Evolutionary conservation across 2,888 invertebrate genomes (phyloP), one percentile per base, ranked within the genome.

Genomic region (Aphrophora alni): DNA sequence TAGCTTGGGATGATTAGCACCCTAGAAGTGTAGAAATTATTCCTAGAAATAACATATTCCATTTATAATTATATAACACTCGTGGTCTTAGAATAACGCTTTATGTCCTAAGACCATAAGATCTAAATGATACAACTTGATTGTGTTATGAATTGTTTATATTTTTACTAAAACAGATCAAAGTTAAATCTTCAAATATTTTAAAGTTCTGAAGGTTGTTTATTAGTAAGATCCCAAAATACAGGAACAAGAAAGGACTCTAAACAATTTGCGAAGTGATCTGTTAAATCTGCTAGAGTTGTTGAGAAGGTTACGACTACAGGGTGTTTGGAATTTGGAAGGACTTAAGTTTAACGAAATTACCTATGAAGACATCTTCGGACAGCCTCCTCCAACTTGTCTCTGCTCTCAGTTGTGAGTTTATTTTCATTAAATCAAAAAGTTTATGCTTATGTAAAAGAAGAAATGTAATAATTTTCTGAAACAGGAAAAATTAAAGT

Each of bases 301-400:
- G 84, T 88, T 92, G 85, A 88, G 90, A 14, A 87, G 91, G 4
- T 89, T 90, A 59, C 86, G 90, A 0, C 89, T 89, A 84, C 88
- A 89, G 83, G 91, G 91, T 86, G 86, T 87, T 86, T 90, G 90
- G 89, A 88, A 89, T 80, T 87, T 90, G 0, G 88, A 90, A 44
- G 90, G 89, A 24, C 90, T 92, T 83, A 89, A 89, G 85, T 92
- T 92, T 86, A 89, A 89, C 83, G 89, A 89, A 0, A 82, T 91
- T 28, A 86, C 87, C 0, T 84, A 86, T 33, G 84, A 86, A 59
- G 89, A 90, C 78, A 84, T 91, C 68, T 84, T 88, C 78, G 88
- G 87, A 17, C 26, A 51, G 33, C 44, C 74, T 14, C 77, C 74
- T 26, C 71, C 38, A 7, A 7, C 38, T 25, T 26, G 38, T 25